Conservation (phyloP, 92 coral and sea anemone species). For the Micromussa lordhowensis region DNA sequence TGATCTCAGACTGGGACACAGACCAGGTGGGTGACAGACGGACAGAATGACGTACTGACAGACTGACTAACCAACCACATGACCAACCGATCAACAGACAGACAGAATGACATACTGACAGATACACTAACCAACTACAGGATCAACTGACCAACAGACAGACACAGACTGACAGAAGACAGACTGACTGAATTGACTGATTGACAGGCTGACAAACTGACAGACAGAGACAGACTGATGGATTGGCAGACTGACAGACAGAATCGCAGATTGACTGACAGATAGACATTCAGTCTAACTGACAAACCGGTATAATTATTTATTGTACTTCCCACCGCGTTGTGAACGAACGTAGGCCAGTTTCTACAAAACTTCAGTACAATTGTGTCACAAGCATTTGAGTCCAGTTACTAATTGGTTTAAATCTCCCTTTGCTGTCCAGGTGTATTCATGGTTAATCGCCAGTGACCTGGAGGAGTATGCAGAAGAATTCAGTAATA, state of each 20-base stretch:
- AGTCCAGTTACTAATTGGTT: not conserved
- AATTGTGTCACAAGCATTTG: too few species aligned
- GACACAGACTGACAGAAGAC: not conserved
- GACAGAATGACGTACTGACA: not conserved
- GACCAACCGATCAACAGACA: not conserved
- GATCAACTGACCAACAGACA: not conserved
- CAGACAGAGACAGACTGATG: not conserved
- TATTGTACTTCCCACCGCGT: too few species aligned
- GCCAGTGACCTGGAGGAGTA: conserved; percentile 85
- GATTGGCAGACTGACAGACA: not conserved
- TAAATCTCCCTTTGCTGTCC: not conserved
- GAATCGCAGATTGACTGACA: not conserved
- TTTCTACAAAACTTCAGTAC: too few species aligned
- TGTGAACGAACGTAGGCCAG: too few species aligned
- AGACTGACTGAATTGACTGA: not conserved
- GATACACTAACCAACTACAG: not conserved
- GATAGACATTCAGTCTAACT: not conserved
- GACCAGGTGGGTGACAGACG: conserved; percentile 67
- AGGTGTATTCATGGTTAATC: conserved; percentile 94
- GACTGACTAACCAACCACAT: not conserved
- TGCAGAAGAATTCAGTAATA: conserved; percentile 72
- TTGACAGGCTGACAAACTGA: not conserved
- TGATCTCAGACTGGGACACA: conserved; percentile 81
- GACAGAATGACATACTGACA: not conserved
- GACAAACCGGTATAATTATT: too few species aligned